A percentile compares a stretch with the other conserved stretches of the same genome.
phyloP scores from a whole-genome alignment of 2,888 invertebrate species.

The Phaonia tiefii region DNA sequence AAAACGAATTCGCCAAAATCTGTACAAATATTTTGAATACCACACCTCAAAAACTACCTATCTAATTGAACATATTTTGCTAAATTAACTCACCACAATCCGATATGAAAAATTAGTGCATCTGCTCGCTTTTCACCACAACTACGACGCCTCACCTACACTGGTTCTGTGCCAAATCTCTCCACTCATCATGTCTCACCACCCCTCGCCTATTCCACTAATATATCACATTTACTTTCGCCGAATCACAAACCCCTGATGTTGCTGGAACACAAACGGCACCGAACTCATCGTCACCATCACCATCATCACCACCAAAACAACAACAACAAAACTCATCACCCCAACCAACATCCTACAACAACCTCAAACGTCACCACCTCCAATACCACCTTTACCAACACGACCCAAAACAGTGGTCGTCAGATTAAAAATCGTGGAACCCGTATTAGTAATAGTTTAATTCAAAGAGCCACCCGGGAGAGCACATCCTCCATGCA shows the following conservation, averaged over 20 bases:
- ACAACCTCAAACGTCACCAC: constrained; percentile 62
- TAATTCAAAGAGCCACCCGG: constrained; percentile 77
- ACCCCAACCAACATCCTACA: constrained; percentile 64
- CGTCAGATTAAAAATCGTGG: constrained; percentile 74
- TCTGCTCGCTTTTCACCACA: constrained; percentile 78
- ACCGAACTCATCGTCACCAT: constrained; percentile 73
- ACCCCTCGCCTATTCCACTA: constrained; percentile 71
- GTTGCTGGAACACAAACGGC: constrained; percentile 75
- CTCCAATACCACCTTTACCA: constrained; percentile 55
- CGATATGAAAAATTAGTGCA: constrained; percentile 71
- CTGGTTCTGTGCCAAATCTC: constrained; percentile 84
- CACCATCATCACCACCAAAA: constrained; percentile 69
- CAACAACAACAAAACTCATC: constrained; percentile 57
- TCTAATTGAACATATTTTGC: constrained; percentile 48
- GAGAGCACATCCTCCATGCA: constrained; percentile 78
- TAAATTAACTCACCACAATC: constrained; percentile 46
- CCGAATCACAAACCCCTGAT: constrained; percentile 74
- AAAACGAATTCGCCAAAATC: constrained; percentile 20
- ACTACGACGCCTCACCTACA: constrained; percentile 80
- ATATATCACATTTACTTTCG: constrained; percentile 76
- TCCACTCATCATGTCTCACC: constrained; percentile 71
- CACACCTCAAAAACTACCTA: constrained; percentile 32
- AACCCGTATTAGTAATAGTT: constrained; percentile 77
- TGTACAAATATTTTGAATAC: neutral
- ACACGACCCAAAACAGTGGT: constrained; percentile 71